Conservation (phyloP, 2,113 vertebrate genomes). For the Neogale vison region DNA sequence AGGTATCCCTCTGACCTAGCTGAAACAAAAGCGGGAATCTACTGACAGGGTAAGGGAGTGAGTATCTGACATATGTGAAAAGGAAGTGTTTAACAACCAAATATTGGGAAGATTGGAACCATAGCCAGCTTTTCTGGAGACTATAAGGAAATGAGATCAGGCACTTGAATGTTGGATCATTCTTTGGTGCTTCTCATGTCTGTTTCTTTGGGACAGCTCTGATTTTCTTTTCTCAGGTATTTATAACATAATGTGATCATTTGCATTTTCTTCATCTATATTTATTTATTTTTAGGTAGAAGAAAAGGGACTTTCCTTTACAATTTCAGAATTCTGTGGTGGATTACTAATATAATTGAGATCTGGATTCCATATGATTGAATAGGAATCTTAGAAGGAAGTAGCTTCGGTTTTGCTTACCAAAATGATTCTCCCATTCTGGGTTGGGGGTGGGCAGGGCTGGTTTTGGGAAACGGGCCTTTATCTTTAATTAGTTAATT, state of each 20-base stretch:
- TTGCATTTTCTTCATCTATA: background rate
- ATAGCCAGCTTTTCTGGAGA: background rate
- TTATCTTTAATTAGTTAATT: background rate
- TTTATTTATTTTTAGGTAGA: background rate
- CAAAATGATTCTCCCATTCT: background rate
- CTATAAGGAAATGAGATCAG: background rate
- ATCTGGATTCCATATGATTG: background rate
- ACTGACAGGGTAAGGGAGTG: background rate
- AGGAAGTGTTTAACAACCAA: background rate
- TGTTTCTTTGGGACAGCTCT: background rate
- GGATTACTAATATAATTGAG: background rate
- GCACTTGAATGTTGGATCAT: background rate
- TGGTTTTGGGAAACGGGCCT: background rate
- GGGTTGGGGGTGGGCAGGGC: background rate
- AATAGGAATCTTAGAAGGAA: background rate
- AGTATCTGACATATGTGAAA: background rate
- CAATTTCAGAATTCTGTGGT: background rate
- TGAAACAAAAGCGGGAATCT: background rate
- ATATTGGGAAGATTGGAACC: background rate
- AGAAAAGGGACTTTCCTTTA: background rate
- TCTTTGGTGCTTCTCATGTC: background rate
- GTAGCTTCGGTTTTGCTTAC: background rate
- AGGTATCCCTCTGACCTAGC: background rate
- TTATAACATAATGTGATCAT: background rate
- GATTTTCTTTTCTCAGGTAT: constrained; percentile 1